Evolutionary conservation across 2,113 vertebrate species (phyloP), one percentile per base, ranked within the genome.

Genomic region (Catharus bicknelli): DNA sequence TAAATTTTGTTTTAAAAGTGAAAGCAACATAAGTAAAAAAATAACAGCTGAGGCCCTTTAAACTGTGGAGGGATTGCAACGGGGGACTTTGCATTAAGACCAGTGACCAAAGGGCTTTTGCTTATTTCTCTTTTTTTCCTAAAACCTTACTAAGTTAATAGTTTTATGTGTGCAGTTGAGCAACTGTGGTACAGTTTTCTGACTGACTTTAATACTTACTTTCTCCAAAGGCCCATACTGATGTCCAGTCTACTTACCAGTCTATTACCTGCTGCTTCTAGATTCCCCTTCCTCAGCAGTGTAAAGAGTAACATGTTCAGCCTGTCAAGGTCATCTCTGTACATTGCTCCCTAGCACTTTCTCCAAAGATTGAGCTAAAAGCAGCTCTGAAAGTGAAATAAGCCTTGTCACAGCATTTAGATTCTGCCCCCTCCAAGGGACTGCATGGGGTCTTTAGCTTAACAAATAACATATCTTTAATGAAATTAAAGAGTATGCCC

Each of bases 1-100:
- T 86, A 55, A 73, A 62, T 78, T 94, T 89, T 89, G 51, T 83
- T 94, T 90, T 57, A 50, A 86, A 94, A 91, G 40, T 83, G 75
- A 96, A 95, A 95, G 29, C 64, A 86, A 58, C 22, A 1, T 53
- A 58, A 88, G 50, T 66, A 13, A 70, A 58, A 63, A 73, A 83
- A 67, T 9, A 82, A 48, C 45, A 90, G n/a, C 64, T 70, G 26
- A 67, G 22, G 26, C 51, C 26, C 45, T 94, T 58, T 16, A 58
- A 75, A 42, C 23, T 57, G 22, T 84, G 77, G 64, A 82, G 89
- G 51, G 58, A 38, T 61, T 83, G 29, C n/a, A 76, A 22, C 3
- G 12, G 58, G 42, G 40, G 50, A 75, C 63, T 91, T 93, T 16
- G 20, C 36, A 21, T 88, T 66, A 75, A 70, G 29, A 64, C 19